Conservation (phyloP, 2,888 invertebrate genomes). For the Drosophila parthenogenetica region DNA sequence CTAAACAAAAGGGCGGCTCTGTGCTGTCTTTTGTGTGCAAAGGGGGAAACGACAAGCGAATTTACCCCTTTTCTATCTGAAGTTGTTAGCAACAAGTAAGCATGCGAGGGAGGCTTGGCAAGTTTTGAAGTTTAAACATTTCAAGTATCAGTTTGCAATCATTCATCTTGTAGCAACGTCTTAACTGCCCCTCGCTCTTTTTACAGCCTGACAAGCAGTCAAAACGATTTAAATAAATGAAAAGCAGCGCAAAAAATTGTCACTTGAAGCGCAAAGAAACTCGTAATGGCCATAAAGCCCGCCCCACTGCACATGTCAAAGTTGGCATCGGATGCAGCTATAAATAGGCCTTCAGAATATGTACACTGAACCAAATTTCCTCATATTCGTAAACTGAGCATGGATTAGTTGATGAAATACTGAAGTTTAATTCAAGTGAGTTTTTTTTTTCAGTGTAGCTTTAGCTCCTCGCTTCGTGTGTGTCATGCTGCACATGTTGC, state of each 20-base stretch:
- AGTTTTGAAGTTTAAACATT: background rate
- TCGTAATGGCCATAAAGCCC: constrained; percentile 14
- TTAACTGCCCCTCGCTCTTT: constrained; percentile 1
- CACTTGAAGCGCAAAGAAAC: constrained; percentile 21
- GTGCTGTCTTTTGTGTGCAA: constrained; percentile 32
- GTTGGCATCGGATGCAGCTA: constrained; percentile 34
- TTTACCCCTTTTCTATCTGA: constrained; percentile 16
- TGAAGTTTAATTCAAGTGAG: too few relatives aligned
- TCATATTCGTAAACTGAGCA: too few relatives aligned
- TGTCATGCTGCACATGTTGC: constrained; percentile 57
- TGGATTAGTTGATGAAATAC: too few relatives aligned
- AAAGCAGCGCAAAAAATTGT: constrained; percentile 24
- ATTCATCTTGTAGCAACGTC: background rate
- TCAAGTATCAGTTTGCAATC: too few relatives aligned
- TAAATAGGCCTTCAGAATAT: constrained; percentile 47
- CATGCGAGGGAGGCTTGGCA: constrained; percentile 4
- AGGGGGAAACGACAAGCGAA: constrained; percentile 19
- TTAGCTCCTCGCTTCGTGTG: constrained; percentile 28
- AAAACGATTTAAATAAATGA: constrained; percentile 50
- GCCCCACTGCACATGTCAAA: constrained; percentile 23
- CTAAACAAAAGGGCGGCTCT: constrained; percentile 71
- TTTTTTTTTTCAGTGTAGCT: background rate
- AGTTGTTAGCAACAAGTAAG: constrained; percentile 11
- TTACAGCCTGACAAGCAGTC: constrained; percentile 44
- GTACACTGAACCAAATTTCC: too few relatives aligned